Conservation (phyloP, 2,888 invertebrate genomes). For the Aplocera efformata region DNA sequence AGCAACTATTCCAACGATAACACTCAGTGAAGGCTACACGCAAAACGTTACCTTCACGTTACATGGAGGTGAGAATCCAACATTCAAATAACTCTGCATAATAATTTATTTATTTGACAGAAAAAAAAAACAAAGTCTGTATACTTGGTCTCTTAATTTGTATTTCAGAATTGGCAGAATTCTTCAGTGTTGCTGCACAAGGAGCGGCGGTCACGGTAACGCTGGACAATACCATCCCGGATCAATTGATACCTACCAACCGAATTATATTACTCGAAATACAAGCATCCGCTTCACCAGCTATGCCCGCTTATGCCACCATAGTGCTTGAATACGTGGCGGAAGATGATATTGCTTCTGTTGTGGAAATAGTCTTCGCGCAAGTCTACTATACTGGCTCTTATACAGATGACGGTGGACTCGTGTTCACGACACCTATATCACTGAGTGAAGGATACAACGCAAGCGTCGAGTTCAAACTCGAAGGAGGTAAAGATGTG, state of each 20-base stretch:
- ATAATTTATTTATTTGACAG: too few relatives aligned
- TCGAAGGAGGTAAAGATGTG: conserved; percentile 35
- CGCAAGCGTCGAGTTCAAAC: conserved; percentile 20
- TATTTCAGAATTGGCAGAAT: conserved; percentile 11
- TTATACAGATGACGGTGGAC: conserved; percentile 26
- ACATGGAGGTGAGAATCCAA: conserved; percentile 31
- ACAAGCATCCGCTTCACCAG: conserved; percentile 27
- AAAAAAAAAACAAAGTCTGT: too few relatives aligned
- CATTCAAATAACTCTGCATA: background rate
- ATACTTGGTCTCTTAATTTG: conserved; percentile 30
- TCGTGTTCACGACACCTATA: conserved; percentile 29
- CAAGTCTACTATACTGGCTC: conserved; percentile 37
- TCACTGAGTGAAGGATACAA: conserved; percentile 32
- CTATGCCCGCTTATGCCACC: conserved; percentile 15
- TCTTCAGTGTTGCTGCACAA: conserved; percentile 8
- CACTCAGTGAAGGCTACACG: conserved; percentile 33
- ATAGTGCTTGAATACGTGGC: conserved; percentile 12
- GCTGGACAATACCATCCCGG: conserved; percentile 30
- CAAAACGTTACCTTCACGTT: conserved; percentile 30
- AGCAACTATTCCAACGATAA: conserved; percentile 29
- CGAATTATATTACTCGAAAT: conserved; percentile 32
- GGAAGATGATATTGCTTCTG: conserved; percentile 1
- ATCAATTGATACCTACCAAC: conserved; percentile 31
- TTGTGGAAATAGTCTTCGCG: conserved; percentile 30
- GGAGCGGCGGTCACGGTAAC: conserved; percentile 9